Evolutionary conservation across 2,888 invertebrate species (phyloP), one percentile per base, ranked within the genome.

Genomic region (Tiliacea aurago): DNA sequence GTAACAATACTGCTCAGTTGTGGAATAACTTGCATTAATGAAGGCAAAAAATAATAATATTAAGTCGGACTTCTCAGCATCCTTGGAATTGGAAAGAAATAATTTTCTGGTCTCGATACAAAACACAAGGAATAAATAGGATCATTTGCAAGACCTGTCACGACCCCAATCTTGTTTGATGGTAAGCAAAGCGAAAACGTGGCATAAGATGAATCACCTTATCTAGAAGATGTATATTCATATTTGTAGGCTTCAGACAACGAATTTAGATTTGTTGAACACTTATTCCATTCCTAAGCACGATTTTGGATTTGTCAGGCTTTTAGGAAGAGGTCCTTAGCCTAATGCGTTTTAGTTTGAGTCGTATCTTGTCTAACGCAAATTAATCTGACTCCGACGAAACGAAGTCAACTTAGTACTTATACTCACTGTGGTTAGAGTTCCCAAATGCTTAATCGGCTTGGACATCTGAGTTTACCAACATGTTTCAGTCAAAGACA

Each of bases 161-260:
- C 63, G 47, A 58, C 23, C 33, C 41, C 41, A 47, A 64, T 58
- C 33, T 55, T 23, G 13, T 58, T 43, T 23, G 49, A 77, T 62
- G 33, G 37, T 51, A n/a, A 51, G 68, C 49, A 56, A 45, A 23
- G 28, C 59, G 59, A 67, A 74, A 70, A 41, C 51, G 23, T 71
- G 41, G 58, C 63, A 33, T 49, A 55, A 53, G 53, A 59, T 47
- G 47, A 64, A 64, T 62, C 43, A 53, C 41, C 43, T 37, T 51
- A 72, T 72, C 72, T 71, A 15, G 5, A 0, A 18, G 28, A 78
- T 78, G 20, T 62, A 63, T 78, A 78, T 78, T 71, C n/a, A 67
- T 64, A 37, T 53, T 59, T 41, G 28, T 41, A 43, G n/a, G 15
- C 23, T 62, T 49, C 10, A 58, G 59, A 15, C 41, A 23, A 23